Conservation (phyloP, 92 coral and sea anemone species). For the Epizoanthus rinbou region DNA sequence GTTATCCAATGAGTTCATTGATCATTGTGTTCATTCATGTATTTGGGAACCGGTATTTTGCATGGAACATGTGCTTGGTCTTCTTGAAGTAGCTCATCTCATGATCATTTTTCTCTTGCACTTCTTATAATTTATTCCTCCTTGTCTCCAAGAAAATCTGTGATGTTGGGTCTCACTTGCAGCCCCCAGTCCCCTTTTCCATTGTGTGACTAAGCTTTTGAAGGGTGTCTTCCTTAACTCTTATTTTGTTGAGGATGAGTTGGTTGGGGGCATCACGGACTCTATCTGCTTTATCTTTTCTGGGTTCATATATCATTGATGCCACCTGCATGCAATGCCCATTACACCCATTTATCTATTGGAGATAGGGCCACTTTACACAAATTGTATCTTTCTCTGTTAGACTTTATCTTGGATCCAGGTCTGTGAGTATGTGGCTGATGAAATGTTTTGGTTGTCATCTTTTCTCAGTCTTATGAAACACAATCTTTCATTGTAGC, state of each 20-base stretch:
- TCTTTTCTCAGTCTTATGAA: slow-evolving; percentile 51
- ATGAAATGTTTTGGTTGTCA: too few species aligned
- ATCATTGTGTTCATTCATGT: slow-evolving; percentile 58
- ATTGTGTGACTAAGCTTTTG: too few species aligned
- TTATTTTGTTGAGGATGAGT: slow-evolving; percentile 47
- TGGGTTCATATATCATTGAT: slow-evolving; percentile 56
- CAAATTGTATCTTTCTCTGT: slow-evolving; percentile 66
- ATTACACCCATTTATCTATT: too few species aligned
- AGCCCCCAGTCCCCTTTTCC: too few species aligned
- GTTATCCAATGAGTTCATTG: slow-evolving; percentile 40
- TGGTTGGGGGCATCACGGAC: slow-evolving; percentile 55
- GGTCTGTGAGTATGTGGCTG: slow-evolving; percentile 54
- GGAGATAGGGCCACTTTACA: slow-evolving; percentile 62
- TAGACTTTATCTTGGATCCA: slow-evolving; percentile 60
- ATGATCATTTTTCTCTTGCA: too few species aligned
- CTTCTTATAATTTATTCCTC: too few species aligned
- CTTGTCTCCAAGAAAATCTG: too few species aligned
- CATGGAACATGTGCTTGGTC: too few species aligned
- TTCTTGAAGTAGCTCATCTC: too few species aligned
- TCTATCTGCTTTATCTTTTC: slow-evolving; percentile 1
- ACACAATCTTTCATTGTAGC: slow-evolving; percentile 35
- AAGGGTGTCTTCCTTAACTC: slow-evolving; percentile 28
- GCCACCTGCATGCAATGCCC: slow-evolving; percentile 75
- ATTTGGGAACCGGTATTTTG: too few species aligned
- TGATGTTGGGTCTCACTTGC: too few species aligned